A percentile compares a stretch with the other conserved stretches of the same genome.
Conservation (phyloP, 1,140 invertebrate species). For the Copidosoma floridanum region DNA sequence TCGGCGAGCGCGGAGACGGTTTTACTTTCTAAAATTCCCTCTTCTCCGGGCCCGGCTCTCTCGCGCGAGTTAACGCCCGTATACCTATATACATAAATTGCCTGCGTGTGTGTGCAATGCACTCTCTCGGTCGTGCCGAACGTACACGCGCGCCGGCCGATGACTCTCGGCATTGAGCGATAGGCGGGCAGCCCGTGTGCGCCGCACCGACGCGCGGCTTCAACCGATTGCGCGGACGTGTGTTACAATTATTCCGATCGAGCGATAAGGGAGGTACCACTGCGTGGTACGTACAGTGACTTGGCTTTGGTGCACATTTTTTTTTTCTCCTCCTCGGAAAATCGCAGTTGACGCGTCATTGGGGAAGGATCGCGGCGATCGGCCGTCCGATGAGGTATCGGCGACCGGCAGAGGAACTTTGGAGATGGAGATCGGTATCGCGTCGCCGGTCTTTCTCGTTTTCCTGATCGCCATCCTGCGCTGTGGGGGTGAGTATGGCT, state of each 20-base stretch:
- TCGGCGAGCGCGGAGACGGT: neutral
- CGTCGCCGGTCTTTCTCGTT: conserved; percentile 31
- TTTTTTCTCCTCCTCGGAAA: neutral
- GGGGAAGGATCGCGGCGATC: neutral
- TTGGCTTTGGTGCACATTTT: no score
- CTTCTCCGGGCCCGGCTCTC: conserved; percentile 11
- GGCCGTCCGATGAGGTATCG: conserved; percentile 52
- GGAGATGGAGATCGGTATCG: conserved; percentile 54
- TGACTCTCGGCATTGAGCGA: conserved; percentile 45
- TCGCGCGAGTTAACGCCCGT: no score
- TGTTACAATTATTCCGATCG: no score
- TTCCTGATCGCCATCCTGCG: conserved; percentile 22
- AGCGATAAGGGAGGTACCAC: no score
- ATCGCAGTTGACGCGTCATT: neutral
- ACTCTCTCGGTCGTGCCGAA: no score
- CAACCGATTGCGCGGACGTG: no score
- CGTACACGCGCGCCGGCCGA: conserved; percentile 28
- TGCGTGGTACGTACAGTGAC: no score
- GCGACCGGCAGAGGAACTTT: conserved; percentile 42
- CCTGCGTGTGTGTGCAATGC: no score
- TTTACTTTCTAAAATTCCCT: conserved; percentile 28
- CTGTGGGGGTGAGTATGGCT: neutral
- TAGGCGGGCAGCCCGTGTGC: conserved; percentile 27
- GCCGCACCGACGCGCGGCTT: neutral
- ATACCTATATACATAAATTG: no score